Conservation (phyloP, 2,888 invertebrate species). For the Drosophila recens region DNA sequence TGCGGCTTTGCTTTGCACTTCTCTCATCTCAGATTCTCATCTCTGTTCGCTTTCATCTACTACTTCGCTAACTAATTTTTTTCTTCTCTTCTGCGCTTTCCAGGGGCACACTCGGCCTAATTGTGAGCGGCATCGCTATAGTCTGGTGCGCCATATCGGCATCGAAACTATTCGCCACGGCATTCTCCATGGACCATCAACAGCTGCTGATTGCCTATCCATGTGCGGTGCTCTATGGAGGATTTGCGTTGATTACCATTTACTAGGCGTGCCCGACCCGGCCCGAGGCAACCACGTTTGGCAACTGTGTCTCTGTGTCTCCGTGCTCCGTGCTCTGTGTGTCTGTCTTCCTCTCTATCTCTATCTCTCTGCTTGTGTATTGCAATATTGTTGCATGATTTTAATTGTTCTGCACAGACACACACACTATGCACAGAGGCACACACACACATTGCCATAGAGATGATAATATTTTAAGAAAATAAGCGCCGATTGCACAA, state of each 20-base stretch:
- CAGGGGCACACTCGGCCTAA: slow-evolving; percentile 87
- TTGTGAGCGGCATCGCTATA: slow-evolving; percentile 87
- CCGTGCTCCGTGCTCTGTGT: slow-evolving; percentile 7
- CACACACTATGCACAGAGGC: slow-evolving; percentile 17
- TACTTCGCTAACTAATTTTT: slow-evolving; percentile 12
- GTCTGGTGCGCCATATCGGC: slow-evolving; percentile 91
- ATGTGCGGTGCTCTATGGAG: slow-evolving; percentile 91
- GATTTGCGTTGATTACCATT: slow-evolving; percentile 91
- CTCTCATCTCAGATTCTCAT: slow-evolving; percentile 22
- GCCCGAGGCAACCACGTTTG: slow-evolving; percentile 35
- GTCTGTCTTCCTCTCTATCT: slow-evolving; percentile 24
- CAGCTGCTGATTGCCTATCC: slow-evolving; percentile 91
- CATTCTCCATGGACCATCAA: slow-evolving; percentile 90
- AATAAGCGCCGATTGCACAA: slow-evolving; percentile 76
- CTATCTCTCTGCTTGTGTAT: slow-evolving; percentile 20
- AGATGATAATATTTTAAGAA: slow-evolving; percentile 70
- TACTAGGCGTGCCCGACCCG: slow-evolving; percentile 78
- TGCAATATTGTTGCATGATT: slow-evolving; percentile 66
- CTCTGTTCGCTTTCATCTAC: slow-evolving; percentile 32
- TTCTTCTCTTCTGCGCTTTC: slow-evolving; percentile 58
- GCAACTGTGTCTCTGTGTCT: slow-evolving; percentile 20
- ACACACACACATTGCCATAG: slow-evolving; percentile 38
- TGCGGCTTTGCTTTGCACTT: slow-evolving; percentile 30
- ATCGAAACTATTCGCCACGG: slow-evolving; percentile 91
- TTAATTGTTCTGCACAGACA: slow-evolving; percentile 64